phyloP scores from a whole-genome alignment of 2,888 invertebrate genomes.

The Papilio protenor region DNA sequence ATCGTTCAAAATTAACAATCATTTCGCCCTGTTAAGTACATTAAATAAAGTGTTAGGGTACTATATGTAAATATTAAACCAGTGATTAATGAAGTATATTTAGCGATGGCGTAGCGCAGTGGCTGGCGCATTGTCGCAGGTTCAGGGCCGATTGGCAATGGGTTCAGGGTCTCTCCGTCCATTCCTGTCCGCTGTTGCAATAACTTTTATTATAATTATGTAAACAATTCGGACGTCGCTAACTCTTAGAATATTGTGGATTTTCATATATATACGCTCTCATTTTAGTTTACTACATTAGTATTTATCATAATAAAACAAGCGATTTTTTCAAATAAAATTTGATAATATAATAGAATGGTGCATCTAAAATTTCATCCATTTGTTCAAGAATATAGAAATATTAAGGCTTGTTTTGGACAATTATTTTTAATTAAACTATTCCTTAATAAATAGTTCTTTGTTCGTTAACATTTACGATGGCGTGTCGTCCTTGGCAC shows the following conservation, averaged over 20 bases:
- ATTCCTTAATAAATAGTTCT: not conserved
- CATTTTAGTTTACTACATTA: not conserved
- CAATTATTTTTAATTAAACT: not conserved
- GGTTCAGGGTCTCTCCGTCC: constrained; percentile 28
- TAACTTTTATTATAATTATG: not conserved
- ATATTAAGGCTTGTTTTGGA: too few relatives aligned
- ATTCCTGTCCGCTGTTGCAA: constrained; percentile 11
- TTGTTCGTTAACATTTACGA: not conserved
- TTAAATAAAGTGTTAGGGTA: too few relatives aligned
- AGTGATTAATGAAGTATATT: not conserved
- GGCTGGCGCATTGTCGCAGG: constrained; percentile 1
- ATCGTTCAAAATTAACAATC: too few relatives aligned
- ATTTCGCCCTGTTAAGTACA: too few relatives aligned
- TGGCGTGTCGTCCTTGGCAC: not conserved
- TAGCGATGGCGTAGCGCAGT: not conserved
- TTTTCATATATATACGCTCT: not conserved
- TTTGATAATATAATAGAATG: too few relatives aligned
- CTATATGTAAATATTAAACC: not conserved
- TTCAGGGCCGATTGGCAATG: constrained; percentile 28
- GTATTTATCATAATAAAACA: too few relatives aligned
- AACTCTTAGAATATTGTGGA: too few relatives aligned
- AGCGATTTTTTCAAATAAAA: too few relatives aligned
- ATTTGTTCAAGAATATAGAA: too few relatives aligned
- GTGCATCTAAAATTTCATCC: too few relatives aligned
- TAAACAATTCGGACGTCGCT: not conserved